Evolutionary conservation across 2,113 vertebrate genomes (phyloP).

Genomic region (Poecilia latipinna): DNA sequence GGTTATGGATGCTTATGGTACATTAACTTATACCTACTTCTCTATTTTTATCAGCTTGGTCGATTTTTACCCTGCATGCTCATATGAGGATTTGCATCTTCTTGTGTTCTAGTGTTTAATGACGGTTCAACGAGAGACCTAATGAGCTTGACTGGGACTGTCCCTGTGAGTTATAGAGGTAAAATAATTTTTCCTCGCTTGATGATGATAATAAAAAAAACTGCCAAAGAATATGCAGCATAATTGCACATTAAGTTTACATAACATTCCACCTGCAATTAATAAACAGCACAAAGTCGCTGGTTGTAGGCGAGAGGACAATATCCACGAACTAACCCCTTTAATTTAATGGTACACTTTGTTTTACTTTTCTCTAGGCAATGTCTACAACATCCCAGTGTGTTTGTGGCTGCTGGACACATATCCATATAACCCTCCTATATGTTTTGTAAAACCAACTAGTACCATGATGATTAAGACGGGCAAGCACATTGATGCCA

Average conservation of each 20-base stretch:
- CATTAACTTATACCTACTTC: slow-evolving; percentile 17
- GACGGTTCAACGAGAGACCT: slow-evolving; percentile 93
- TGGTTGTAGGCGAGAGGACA: neutral
- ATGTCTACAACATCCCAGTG: slow-evolving; percentile 96
- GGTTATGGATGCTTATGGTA: slow-evolving; percentile 95
- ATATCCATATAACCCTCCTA: slow-evolving; percentile 97
- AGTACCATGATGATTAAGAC: slow-evolving; percentile 99
- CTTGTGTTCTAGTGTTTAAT: slow-evolving; percentile 90
- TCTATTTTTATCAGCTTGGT: neutral
- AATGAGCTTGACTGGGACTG: slow-evolving; percentile 96
- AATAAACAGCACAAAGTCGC: too few relatives aligned
- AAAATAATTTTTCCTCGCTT: slow-evolving; percentile 4
- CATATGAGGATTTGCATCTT: neutral
- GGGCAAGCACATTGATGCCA: slow-evolving; percentile 98
- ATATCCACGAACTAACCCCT: neutral
- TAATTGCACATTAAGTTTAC: neutral
- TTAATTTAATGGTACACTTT: neutral
- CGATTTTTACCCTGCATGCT: neutral
- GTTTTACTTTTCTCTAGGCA: slow-evolving; percentile 80
- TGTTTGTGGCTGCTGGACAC: slow-evolving; percentile 97
- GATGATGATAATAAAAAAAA: neutral
- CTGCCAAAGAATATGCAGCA: neutral
- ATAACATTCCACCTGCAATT: too few relatives aligned
- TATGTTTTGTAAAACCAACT: slow-evolving; percentile 99
- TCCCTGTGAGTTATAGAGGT: slow-evolving; percentile 98